phyloP scores from a whole-genome alignment of 2,888 invertebrate species.

The Rotaria macrura region DNA sequence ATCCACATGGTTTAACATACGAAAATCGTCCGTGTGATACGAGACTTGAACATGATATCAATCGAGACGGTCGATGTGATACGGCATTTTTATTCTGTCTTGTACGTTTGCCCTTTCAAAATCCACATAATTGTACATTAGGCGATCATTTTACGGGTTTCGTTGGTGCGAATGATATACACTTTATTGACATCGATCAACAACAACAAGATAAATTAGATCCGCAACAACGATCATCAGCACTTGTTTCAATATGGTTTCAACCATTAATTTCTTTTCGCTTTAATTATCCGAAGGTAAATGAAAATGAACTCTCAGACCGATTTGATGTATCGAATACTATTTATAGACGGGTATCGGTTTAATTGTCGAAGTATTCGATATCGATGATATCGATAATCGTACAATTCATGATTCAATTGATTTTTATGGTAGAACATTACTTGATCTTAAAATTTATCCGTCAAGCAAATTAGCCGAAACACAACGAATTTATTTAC shows the following conservation, averaged over 20 bases:
- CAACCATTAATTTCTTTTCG: background rate
- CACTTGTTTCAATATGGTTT: background rate
- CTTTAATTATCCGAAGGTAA: constrained; percentile 30
- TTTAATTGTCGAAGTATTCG: constrained; percentile 27
- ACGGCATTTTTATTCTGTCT: constrained; percentile 33
- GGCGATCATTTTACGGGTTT: constrained; percentile 31
- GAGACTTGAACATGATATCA: constrained; percentile 16
- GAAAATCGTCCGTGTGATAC: constrained; percentile 18
- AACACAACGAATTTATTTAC: background rate
- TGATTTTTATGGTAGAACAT: constrained; percentile 27
- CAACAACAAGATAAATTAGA: background rate
- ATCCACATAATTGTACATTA: constrained; percentile 33
- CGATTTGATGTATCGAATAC: too few species aligned
- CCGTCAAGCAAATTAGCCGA: background rate
- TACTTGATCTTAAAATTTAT: constrained; percentile 28
- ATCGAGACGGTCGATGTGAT: constrained; percentile 23
- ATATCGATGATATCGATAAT: constrained; percentile 21
- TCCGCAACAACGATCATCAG: background rate
- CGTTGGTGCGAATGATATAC: constrained; percentile 25
- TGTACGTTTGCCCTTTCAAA: constrained; percentile 31
- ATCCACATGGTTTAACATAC: background rate
- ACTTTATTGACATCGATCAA: background rate
- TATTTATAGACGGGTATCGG: constrained; percentile 30
- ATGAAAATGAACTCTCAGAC: too few species aligned
- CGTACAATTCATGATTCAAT: constrained; percentile 20